These are phyloP conservation scores for Australoheros facetus DNA, from an alignment of 2,797 vertebrate species.

Conservation along the genomic window DNA sequence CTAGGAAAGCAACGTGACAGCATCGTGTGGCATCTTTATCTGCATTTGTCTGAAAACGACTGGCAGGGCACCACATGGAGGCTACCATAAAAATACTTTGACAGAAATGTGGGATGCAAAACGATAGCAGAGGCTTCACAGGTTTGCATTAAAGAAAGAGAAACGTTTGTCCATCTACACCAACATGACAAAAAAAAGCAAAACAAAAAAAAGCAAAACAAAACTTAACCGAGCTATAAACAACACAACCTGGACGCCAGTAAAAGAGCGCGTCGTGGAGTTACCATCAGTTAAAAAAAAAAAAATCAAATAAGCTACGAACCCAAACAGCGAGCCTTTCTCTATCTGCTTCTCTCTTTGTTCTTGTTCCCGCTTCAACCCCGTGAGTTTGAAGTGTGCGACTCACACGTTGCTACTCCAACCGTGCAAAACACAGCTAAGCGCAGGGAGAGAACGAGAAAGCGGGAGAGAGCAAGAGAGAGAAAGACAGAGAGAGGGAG, in stretches of 20 bases:
- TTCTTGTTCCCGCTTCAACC: conserved; percentile 72
- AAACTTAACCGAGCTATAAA: conserved; percentile 21
- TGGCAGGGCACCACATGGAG: conserved; percentile 17
- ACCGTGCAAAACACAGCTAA: conserved; percentile 79
- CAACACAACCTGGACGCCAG: conserved; percentile 11
- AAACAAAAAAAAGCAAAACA: not conserved
- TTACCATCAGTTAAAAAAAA: conserved; percentile 26
- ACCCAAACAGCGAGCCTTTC: conserved; percentile 68
- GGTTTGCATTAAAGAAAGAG: not conserved
- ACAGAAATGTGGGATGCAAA: conserved; percentile 1
- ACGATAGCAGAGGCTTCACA: not conserved
- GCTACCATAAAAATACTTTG: not conserved
- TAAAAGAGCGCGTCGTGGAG: conserved; percentile 10
- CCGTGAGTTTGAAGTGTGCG: conserved; percentile 68
- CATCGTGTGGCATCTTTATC: conserved; percentile 32
- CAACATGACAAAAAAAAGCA: not conserved
- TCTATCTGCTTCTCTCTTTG: conserved; percentile 72
- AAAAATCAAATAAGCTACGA: conserved; percentile 68
- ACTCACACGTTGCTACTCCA: conserved; percentile 67
- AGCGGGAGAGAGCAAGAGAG: conserved; percentile 13
- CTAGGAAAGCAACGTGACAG: conserved; percentile 25
- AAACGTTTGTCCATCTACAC: conserved; percentile 6
- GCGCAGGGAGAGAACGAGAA: conserved; percentile 46
- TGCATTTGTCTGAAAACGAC: conserved; percentile 39
- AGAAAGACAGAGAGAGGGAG: conserved; percentile 21